Conservation (phyloP, 2,113 vertebrate genomes). For the Aleadryas rufinucha region DNA sequence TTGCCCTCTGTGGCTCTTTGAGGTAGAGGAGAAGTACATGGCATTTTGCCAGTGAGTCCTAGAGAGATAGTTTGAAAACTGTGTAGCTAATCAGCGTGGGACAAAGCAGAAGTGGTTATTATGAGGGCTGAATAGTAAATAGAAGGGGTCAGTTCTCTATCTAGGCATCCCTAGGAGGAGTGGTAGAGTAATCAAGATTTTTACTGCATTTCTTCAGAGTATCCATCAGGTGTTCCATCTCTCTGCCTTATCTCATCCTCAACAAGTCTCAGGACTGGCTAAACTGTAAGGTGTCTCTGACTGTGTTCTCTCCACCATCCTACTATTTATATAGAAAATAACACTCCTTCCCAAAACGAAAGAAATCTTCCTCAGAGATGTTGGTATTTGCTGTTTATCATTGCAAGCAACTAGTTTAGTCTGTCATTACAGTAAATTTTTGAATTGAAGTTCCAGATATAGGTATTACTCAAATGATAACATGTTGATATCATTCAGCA, state of each 20-base stretch:
- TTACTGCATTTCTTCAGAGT: background rate
- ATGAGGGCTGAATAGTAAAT: background rate
- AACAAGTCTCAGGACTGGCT: background rate
- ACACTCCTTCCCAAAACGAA: background rate
- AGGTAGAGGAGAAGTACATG: background rate
- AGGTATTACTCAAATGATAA: background rate
- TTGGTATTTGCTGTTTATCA: background rate
- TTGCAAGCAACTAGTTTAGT: background rate
- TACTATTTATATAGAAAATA: background rate
- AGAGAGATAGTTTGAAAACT: background rate
- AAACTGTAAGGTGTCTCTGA: background rate
- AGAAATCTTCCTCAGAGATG: background rate
- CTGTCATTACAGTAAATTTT: background rate
- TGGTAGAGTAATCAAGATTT: background rate
- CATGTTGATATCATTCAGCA: background rate
- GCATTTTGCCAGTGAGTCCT: background rate
- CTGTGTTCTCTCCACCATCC: fast-evolving
- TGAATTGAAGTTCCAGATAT: background rate
- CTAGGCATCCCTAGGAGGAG: background rate
- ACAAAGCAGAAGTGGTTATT: background rate
- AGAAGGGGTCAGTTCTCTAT: background rate
- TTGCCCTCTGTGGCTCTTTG: background rate
- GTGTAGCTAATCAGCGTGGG: background rate
- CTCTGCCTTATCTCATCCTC: background rate
- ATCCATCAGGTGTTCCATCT: background rate